Percentiles rank a stretch among this genome's conserved stretches.
phyloP scores from a whole-genome alignment of 2,888 invertebrate species.

The Laspeyria flexula region DNA sequence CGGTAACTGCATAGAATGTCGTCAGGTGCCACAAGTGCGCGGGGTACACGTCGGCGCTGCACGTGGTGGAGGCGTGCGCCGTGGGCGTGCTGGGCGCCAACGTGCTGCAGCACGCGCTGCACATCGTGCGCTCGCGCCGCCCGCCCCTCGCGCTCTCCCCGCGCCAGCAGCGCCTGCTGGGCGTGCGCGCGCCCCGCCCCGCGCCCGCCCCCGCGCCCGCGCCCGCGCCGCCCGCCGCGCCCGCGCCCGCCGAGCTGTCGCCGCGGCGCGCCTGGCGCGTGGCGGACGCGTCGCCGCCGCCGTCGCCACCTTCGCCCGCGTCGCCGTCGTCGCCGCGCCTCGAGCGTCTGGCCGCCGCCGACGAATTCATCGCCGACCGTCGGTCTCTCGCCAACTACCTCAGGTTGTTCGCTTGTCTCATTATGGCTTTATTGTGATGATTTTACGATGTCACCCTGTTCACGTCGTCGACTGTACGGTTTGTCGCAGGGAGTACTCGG shows the following conservation, averaged over 20 bases:
- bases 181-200: constrained; percentile 23
- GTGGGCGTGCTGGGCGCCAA: constrained; percentile 42
- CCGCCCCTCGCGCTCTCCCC: constrained; percentile 8
- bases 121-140: constrained; percentile 11
- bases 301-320: constrained; percentile 45
- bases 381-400: constrained; percentile 81
- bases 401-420: constrained; percentile 82
- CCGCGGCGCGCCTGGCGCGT: not conserved
- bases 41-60: constrained; percentile 64
- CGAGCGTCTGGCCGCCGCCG: constrained; percentile 77
- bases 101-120: constrained; percentile 47
- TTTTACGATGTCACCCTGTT: no score
- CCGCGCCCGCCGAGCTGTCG: constrained; percentile 65
- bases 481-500: constrained; percentile 6
- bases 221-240: constrained; percentile 66
- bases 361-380: constrained; percentile 57
- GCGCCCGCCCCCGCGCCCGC: constrained; percentile 33
- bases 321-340: constrained; percentile 3
- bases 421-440: no score
- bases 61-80: constrained; percentile 52
- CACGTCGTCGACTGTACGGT: no score
- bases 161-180: constrained; percentile 21
- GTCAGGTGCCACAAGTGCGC: constrained; percentile 71
- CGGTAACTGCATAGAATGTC: no score
- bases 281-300: constrained; percentile 57